phyloP scores from a whole-genome alignment of 2,797 vertebrate genomes.

The Zenarchopterus dispar region DNA sequence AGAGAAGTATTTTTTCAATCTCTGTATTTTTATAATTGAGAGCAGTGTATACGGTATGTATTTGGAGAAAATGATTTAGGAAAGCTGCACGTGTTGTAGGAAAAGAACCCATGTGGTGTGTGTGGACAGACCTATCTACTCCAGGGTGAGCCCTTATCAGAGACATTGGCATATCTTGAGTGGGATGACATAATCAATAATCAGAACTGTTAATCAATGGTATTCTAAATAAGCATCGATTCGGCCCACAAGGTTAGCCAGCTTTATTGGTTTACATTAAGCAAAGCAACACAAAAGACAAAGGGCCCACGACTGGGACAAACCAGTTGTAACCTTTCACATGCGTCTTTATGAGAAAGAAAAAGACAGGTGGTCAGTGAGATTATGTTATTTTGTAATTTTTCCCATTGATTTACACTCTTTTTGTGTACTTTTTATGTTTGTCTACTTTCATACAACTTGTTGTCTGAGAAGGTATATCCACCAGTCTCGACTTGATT shows the following conservation, averaged over 20 bases:
- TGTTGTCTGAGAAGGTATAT: conserved; percentile 36
- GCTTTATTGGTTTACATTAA: conserved; percentile 86
- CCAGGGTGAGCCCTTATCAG: conserved; percentile 80
- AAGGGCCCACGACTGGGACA: conserved; percentile 68
- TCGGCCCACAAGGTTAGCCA: conserved; percentile 83
- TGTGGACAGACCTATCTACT: conserved; percentile 68
- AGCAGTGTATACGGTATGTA: too few species aligned
- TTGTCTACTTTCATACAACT: conserved; percentile 9
- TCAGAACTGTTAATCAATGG: conserved; percentile 88
- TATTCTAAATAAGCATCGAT: conserved; percentile 88
- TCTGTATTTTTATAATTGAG: too few species aligned
- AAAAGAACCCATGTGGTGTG: conserved; percentile 16
- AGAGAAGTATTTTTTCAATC: not conserved
- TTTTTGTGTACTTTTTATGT: not conserved
- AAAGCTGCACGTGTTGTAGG: not conserved
- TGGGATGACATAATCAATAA: conserved; percentile 85
- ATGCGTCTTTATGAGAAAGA: conserved; percentile 45
- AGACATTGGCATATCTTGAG: conserved; percentile 82
- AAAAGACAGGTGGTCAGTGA: conserved; percentile 10
- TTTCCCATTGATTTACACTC: not conserved
- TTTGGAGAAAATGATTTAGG: too few species aligned
- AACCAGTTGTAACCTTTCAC: conserved; percentile 54
- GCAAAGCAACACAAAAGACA: conserved; percentile 83
- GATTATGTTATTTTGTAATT: not conserved
- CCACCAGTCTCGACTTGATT: conserved; percentile 19